A percentile compares a stretch with the other conserved stretches of the same genome.
phyloP scores from a whole-genome alignment of 2,888 invertebrate species.

The Pinctada fucata region DNA sequence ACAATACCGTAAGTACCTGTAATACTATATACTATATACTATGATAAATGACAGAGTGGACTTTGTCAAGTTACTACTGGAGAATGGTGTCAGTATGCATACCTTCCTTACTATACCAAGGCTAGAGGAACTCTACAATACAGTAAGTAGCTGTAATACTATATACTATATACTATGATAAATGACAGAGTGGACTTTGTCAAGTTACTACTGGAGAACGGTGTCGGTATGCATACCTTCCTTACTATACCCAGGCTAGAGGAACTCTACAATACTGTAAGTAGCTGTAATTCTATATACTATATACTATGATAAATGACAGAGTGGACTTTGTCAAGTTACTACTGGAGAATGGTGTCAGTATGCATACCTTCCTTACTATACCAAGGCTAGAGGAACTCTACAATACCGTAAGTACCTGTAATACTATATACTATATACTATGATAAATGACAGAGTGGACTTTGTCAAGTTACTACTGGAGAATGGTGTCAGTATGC shows the following conservation, averaged over 20 bases:
- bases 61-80: slow-evolving; percentile 96
- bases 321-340: too few species aligned
- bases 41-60: slow-evolving; percentile 97
- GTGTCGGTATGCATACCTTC: slow-evolving; percentile 98
- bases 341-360: too few species aligned
- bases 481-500: slow-evolving; percentile 83
- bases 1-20: slow-evolving; percentile 79
- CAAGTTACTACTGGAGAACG: slow-evolving; percentile 95
- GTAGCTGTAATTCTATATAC: too few species aligned
- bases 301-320: too few species aligned
- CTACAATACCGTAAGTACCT: slow-evolving; percentile 86
- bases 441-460: too few species aligned
- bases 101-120: slow-evolving; percentile 97
- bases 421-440: background rate
- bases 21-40: slow-evolving; percentile 99
- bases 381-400: slow-evolving; percentile 94
- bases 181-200: slow-evolving; percentile 99
- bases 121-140: slow-evolving; percentile 97
- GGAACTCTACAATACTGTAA: slow-evolving; percentile 92
- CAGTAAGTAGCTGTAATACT: slow-evolving; percentile 76
- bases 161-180: slow-evolving; percentile 82
- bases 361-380: slow-evolving; percentile 85
- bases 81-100: slow-evolving; percentile 98
- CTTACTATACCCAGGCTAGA: slow-evolving; percentile 96
- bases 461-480: too few species aligned